Conservation (phyloP, 1,140 invertebrate genomes). For the Lethrus apterus region DNA sequence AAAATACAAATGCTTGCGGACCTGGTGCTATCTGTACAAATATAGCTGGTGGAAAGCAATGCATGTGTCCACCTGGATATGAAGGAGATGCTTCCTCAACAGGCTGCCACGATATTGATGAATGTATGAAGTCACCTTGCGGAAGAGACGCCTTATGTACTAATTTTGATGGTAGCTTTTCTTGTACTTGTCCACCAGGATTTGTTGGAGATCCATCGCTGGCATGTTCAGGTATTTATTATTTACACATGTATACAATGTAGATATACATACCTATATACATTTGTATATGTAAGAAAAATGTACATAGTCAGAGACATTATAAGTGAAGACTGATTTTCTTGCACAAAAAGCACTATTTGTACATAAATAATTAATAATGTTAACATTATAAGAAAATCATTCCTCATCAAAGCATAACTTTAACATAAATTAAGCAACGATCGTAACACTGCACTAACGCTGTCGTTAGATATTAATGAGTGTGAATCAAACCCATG, state of each 20-base stretch:
- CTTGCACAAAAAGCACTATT: constrained; percentile 28
- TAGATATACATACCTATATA: constrained; percentile 23
- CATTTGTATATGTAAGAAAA: constrained; percentile 18
- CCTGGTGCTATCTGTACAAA: constrained; percentile 72
- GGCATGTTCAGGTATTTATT: constrained; percentile 57
- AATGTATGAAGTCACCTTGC: constrained; percentile 61
- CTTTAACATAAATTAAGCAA: background rate
- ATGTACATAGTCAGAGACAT: constrained; percentile 22
- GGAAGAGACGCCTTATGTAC: constrained; percentile 64
- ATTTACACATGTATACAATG: constrained; percentile 14
- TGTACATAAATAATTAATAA: background rate
- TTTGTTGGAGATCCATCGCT: constrained; percentile 65
- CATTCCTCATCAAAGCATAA: constrained; percentile 17
- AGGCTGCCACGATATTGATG: constrained; percentile 64
- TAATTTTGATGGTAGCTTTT: constrained; percentile 65
- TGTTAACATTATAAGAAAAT: constrained; percentile 18
- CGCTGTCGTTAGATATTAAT: constrained; percentile 48
- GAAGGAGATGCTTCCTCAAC: constrained; percentile 60
- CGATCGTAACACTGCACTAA: constrained; percentile 13
- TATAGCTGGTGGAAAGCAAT: constrained; percentile 67
- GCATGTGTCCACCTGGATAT: constrained; percentile 74
- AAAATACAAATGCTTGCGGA: constrained; percentile 64
- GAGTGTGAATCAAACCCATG: constrained; percentile 58
- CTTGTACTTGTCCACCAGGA: constrained; percentile 68
- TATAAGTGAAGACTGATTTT: constrained; percentile 38